These are phyloP conservation scores for Acrossocheilus fasciatus DNA, from an alignment of 2,797 vertebrate species.

Conservation along the genomic window DNA sequence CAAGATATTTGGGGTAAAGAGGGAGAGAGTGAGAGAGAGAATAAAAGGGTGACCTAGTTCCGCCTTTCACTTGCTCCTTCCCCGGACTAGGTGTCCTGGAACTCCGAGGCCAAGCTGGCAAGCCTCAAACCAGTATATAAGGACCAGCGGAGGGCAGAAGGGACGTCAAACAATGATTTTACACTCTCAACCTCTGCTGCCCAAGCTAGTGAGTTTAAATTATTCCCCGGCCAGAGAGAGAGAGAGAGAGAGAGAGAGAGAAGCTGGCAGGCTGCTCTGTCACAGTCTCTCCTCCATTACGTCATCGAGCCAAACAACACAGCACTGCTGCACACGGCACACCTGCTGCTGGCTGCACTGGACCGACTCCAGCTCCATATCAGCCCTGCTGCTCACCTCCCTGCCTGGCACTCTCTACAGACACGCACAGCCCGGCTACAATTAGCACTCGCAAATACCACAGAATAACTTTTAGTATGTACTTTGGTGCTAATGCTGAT, in stretches of 20 bases:
- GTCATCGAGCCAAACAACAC: constrained; percentile 72
- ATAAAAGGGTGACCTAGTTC: constrained; percentile 73
- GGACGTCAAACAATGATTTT: constrained; percentile 53
- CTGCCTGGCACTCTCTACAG: constrained; percentile 25
- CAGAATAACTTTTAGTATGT: not conserved
- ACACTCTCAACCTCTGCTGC: constrained; percentile 37
- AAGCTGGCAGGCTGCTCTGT: constrained; percentile 59
- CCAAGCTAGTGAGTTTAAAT: constrained; percentile 45
- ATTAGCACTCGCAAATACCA: not conserved
- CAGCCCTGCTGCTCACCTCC: constrained; percentile 57
- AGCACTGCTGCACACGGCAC: constrained; percentile 75
- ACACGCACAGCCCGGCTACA: constrained; percentile 1
- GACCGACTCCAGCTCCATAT: constrained; percentile 65
- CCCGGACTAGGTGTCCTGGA: constrained; percentile 67
- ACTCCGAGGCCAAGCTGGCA: constrained; percentile 53
- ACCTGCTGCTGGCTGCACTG: constrained; percentile 74
- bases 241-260: constrained; percentile 11
- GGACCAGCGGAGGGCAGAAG: constrained; percentile 36
- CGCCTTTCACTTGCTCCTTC: constrained; percentile 68
- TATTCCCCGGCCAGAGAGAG: constrained; percentile 6
- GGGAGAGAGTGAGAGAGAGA: constrained; percentile 50
- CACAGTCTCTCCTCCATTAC: constrained; percentile 67
- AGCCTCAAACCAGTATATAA: constrained; percentile 39
- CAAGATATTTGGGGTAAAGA: constrained; percentile 44
- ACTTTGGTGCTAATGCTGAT: not conserved